Conservation (phyloP, 2,113 vertebrate species). For the Phalacrocorax aristotelis region DNA sequence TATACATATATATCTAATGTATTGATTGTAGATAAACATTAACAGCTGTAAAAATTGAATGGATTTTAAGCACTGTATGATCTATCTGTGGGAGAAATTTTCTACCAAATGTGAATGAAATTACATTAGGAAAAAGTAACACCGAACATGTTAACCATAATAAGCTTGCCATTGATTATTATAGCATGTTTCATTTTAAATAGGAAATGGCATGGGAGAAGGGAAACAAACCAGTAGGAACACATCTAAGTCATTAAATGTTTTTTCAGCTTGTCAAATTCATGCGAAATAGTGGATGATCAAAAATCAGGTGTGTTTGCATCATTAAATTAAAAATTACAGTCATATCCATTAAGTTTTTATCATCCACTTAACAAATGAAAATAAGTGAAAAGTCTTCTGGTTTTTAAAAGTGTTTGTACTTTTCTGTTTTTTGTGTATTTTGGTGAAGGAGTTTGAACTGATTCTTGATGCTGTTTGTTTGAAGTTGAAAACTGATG, state of each 20-base stretch:
- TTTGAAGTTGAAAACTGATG: neutral
- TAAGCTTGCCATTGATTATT: neutral
- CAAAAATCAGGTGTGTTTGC: slow-evolving; percentile 12
- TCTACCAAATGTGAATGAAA: neutral
- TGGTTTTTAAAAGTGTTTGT: neutral
- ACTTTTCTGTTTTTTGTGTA: neutral
- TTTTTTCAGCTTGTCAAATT: slow-evolving; percentile 34
- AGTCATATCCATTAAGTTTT: neutral
- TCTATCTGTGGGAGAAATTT: neutral
- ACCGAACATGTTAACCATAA: neutral
- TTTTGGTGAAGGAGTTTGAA: slow-evolving; percentile 7
- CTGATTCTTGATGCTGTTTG: neutral
- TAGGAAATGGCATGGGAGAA: neutral
- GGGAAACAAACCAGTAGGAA: neutral
- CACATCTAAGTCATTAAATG: neutral
- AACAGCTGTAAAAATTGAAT: neutral
- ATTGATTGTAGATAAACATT: neutral
- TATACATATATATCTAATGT: neutral
- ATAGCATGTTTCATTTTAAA: slow-evolving; percentile 11
- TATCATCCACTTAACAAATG: neutral
- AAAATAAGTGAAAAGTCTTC: slow-evolving; percentile 20
- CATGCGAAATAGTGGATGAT: neutral
- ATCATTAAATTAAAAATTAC: neutral
- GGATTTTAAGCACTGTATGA: neutral
- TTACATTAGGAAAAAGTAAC: neutral